Conservation (phyloP, 2,888 invertebrate genomes). For the Acholoe squamosa region DNA sequence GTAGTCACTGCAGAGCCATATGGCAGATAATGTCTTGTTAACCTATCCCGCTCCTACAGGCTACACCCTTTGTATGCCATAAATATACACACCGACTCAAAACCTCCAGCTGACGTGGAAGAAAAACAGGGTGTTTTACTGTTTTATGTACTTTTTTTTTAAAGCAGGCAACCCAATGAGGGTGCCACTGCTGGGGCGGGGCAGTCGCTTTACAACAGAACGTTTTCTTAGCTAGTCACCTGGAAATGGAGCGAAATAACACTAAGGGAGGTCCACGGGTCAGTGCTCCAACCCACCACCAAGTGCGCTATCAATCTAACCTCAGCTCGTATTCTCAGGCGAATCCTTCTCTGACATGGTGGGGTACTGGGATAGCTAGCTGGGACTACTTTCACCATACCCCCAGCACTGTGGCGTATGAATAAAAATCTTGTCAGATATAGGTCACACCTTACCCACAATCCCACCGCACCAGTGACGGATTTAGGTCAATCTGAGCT, state of each 20-base stretch:
- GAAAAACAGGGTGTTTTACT: constrained; percentile 12
- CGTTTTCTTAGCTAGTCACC: constrained; percentile 41
- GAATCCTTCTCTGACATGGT: too few relatives aligned
- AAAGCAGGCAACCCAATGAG: background rate
- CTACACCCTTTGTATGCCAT: background rate
- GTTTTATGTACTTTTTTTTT: background rate
- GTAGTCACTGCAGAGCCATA: background rate
- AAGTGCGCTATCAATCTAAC: too few relatives aligned
- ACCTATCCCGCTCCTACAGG: background rate
- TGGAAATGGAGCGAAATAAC: constrained; percentile 33
- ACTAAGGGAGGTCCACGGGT: constrained; percentile 7
- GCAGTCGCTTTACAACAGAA: background rate
- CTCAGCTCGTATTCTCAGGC: too few relatives aligned
- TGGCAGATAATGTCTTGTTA: constrained; percentile 31
- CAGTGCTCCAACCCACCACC: constrained; percentile 11
- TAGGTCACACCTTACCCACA: too few relatives aligned
- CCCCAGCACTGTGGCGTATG: too few relatives aligned
- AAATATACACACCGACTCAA: background rate
- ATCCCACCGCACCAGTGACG: too few relatives aligned
- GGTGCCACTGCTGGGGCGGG: constrained; percentile 16
- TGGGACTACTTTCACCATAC: too few relatives aligned
- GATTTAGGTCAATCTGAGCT: too few relatives aligned
- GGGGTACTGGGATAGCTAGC: too few relatives aligned
- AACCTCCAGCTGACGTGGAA: background rate
- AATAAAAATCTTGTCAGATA: too few relatives aligned